Evolutionary conservation across 2,797 vertebrate species (phyloP).

Genomic region (Bradypus variegatus): DNA sequence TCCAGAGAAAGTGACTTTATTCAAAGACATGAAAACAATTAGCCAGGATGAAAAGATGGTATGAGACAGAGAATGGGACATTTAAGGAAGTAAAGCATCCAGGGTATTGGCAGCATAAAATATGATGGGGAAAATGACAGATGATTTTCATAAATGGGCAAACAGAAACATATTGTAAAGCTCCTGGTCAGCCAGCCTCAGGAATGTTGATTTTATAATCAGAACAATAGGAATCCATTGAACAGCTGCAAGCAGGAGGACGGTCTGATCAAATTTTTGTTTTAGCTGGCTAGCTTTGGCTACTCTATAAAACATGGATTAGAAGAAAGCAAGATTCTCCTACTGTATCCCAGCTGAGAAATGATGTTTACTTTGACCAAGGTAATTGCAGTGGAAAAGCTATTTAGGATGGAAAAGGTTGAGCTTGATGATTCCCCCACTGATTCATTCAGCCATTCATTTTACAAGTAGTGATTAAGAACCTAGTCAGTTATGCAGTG

Average conservation of each 20-base stretch:
- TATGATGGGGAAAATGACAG: not conserved
- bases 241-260: not conserved
- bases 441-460: not conserved
- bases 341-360: not conserved
- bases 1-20: not conserved
- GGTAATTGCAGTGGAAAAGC: not conserved
- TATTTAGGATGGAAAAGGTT: not conserved
- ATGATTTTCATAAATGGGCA: not conserved
- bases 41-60: not conserved
- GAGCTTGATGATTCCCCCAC: not conserved
- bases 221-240: not conserved
- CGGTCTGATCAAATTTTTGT: not conserved
- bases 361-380: not conserved
- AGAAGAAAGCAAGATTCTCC: not conserved
- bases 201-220: not conserved
- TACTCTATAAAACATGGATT: not conserved
- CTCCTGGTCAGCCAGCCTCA: not conserved
- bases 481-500: not conserved
- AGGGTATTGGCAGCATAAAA: not conserved
- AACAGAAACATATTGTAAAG: not conserved
- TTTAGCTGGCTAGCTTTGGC: not conserved
- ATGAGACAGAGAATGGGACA: not conserved
- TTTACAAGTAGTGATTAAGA: not conserved
- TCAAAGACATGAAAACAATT: not conserved
- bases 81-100: not conserved